A percentile compares a stretch with the other conserved stretches of the same genome.
phyloP scores from a whole-genome alignment of 2,113 vertebrate species.

The Trochalopteron elliotii region DNA sequence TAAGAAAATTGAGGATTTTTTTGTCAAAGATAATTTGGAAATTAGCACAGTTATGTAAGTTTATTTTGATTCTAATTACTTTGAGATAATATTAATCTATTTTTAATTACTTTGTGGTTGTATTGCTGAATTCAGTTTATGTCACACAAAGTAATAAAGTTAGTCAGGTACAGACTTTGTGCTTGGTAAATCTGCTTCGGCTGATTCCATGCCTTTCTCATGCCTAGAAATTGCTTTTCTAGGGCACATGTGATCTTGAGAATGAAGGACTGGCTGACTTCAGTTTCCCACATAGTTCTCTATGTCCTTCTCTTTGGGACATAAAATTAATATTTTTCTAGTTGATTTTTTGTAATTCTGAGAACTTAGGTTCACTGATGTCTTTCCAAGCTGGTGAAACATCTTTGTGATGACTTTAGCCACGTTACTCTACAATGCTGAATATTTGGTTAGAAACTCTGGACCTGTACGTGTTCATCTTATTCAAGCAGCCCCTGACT shows the following conservation, averaged over 20 bases:
- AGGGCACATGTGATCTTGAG: neutral
- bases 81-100: neutral
- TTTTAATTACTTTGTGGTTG: neutral
- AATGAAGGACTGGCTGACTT: neutral
- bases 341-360: neutral
- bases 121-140: neutral
- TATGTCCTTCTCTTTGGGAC: neutral
- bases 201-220: neutral
- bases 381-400: neutral
- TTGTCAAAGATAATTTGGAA: neutral
- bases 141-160: neutral
- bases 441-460: neutral
- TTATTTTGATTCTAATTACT: neutral
- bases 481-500: neutral
- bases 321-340: neutral
- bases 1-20: neutral
- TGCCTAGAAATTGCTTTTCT: neutral
- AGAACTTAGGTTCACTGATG: neutral
- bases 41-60: neutral
- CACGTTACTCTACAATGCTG: neutral
- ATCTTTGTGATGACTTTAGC: neutral
- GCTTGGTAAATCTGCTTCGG: neutral
- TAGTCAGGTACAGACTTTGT: neutral
- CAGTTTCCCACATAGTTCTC: neutral
- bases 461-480: fast-evolving